Conservation (phyloP, 2,888 invertebrate genomes). For the Vannuccia rotundouncinata region DNA sequence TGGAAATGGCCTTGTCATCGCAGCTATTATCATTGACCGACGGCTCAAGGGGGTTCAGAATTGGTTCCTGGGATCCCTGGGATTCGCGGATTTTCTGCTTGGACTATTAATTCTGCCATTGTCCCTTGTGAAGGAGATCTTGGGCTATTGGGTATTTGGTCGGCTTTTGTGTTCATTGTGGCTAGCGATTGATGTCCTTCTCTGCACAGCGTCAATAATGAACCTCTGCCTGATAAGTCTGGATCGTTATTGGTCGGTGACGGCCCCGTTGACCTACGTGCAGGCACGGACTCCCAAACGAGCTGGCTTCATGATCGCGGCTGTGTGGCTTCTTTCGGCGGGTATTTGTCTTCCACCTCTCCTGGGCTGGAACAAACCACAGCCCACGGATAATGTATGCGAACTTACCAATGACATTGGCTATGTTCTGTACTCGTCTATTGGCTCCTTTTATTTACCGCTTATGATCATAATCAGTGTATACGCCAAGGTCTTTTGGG, state of each 20-base stretch:
- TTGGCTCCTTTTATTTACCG: constrained; percentile 98
- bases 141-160: constrained; percentile 97
- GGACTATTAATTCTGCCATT: constrained; percentile 94
- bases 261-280: constrained; percentile 82
- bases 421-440: constrained; percentile 91
- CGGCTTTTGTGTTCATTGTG: constrained; percentile 87
- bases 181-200: constrained; percentile 81
- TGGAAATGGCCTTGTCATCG: constrained; percentile 91
- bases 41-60: constrained; percentile 90
- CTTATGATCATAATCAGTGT: constrained; percentile 99
- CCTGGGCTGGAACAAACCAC: constrained; percentile 68
- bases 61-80: constrained; percentile 92
- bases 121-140: constrained; percentile 85
- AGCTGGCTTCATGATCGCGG: constrained; percentile 83
- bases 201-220: constrained; percentile 92
- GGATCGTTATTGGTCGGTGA: constrained; percentile 93
- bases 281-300: constrained; percentile 83
- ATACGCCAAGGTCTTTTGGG: constrained; percentile 94
- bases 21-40: constrained; percentile 89
- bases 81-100: constrained; percentile 87
- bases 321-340: constrained; percentile 87
- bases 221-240: constrained; percentile 89
- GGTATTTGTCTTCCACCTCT: constrained; percentile 89
- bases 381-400: constrained; percentile 57
- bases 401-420: constrained; percentile 78